These are phyloP conservation scores for Mohoua ochrocephala DNA, from an alignment of 2,113 vertebrate genomes.

Conservation along the genomic window DNA sequence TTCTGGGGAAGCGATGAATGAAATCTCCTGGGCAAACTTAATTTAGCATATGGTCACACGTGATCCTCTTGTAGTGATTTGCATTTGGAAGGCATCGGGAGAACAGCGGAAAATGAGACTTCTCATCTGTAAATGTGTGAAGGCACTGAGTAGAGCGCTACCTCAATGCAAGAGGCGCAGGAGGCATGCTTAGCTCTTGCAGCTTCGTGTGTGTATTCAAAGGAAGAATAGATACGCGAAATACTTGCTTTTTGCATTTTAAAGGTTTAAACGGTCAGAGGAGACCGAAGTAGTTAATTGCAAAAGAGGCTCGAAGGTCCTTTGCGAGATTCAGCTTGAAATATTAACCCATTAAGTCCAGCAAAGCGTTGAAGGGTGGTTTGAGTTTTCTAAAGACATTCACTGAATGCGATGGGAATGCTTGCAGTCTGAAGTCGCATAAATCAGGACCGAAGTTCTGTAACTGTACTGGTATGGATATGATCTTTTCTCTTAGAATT, in stretches of 20 bases:
- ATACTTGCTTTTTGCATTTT: background rate
- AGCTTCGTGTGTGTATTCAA: background rate
- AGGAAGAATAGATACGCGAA: background rate
- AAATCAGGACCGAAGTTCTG: background rate
- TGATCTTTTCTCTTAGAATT: background rate
- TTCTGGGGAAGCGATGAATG: background rate
- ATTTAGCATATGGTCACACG: background rate
- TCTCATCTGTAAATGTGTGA: background rate
- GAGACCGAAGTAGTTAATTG: background rate
- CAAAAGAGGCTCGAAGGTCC: background rate
- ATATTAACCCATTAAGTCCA: background rate
- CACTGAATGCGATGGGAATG: background rate
- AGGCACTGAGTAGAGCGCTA: background rate
- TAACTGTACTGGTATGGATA: background rate
- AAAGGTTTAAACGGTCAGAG: background rate
- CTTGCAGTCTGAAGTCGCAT: background rate
- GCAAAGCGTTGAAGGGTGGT: background rate
- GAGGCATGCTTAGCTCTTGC: background rate
- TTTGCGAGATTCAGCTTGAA: background rate
- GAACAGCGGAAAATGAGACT: background rate
- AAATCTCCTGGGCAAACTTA: background rate
- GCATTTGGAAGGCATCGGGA: background rate
- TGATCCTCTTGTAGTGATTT: background rate
- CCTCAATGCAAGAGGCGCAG: background rate
- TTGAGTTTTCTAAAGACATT: background rate